A percentile compares a stretch with the other conserved stretches of the same genome.
Evolutionary conservation across 2,113 vertebrate genomes (phyloP).

Genomic region (Nyctereutes procyonoides): DNA sequence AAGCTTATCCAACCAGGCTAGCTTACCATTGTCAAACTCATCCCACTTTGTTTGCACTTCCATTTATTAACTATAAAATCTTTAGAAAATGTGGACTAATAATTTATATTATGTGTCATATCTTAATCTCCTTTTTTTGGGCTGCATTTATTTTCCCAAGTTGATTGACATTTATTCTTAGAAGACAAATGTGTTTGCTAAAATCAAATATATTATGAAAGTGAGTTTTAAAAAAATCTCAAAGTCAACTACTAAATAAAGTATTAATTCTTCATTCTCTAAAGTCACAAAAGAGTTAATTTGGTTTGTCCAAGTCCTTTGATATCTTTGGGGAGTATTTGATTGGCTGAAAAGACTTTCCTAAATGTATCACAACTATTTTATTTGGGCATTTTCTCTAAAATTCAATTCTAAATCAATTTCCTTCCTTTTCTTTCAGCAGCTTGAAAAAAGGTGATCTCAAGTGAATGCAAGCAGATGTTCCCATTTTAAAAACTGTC

Average conservation of each 20-base stretch:
- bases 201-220: neutral
- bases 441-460: neutral
- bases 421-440: neutral
- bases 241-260: neutral
- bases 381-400: neutral
- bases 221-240: neutral
- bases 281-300: neutral
- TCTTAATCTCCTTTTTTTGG: neutral
- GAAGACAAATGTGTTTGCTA: neutral
- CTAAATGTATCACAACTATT: neutral
- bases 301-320: neutral
- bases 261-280: neutral
- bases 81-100: neutral
- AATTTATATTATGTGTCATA: neutral
- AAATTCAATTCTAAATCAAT: neutral
- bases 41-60: neutral
- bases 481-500: neutral
- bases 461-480: conserved; percentile 9
- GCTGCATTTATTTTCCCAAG: neutral
- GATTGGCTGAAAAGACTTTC: neutral
- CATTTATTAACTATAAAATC: neutral
- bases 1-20: neutral
- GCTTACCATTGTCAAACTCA: neutral
- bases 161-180: neutral
- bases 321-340: neutral